These are phyloP conservation scores for Chelmon rostratus DNA, from an alignment of 2,797 vertebrate species.

Conservation along the genomic window DNA sequence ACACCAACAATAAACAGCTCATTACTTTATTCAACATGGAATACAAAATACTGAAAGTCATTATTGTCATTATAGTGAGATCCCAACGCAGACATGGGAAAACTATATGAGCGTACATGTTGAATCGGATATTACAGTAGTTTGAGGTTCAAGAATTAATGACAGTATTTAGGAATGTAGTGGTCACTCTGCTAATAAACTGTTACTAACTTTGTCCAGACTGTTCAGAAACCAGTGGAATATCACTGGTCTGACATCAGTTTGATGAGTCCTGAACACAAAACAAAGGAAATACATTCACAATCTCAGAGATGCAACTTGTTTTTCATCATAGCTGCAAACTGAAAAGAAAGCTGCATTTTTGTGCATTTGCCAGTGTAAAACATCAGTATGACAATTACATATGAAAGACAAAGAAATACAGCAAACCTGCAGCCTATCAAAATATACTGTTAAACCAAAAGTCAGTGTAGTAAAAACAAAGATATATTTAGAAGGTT, in stretches of 20 bases:
- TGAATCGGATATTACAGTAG: conserved; percentile 31
- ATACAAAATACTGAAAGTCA: conserved; percentile 31
- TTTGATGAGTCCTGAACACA: not conserved
- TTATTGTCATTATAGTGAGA: conserved; percentile 15
- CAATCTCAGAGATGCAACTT: conserved; percentile 13
- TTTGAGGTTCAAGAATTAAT: not conserved
- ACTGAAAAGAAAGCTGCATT: conserved; percentile 11
- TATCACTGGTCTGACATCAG: not conserved
- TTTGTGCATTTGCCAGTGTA: conserved; percentile 17
- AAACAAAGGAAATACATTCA: conserved; percentile 45
- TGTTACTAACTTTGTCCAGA: not conserved
- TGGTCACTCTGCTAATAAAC: not conserved
- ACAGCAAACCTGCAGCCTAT: conserved; percentile 9
- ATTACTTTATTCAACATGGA: conserved; percentile 30
- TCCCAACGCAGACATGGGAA: not conserved
- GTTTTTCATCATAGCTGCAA: conserved; percentile 6
- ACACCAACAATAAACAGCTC: not conserved
- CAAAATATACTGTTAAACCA: conserved; percentile 10
- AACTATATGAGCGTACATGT: not conserved
- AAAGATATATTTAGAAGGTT: not conserved
- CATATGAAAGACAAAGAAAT: conserved; percentile 15
- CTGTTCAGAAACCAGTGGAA: not conserved
- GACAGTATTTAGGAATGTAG: not conserved
- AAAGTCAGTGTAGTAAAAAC: not conserved
- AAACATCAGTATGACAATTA: conserved; percentile 24